Conservation (phyloP, 2,113 vertebrate genomes). For the Gallinago media region DNA sequence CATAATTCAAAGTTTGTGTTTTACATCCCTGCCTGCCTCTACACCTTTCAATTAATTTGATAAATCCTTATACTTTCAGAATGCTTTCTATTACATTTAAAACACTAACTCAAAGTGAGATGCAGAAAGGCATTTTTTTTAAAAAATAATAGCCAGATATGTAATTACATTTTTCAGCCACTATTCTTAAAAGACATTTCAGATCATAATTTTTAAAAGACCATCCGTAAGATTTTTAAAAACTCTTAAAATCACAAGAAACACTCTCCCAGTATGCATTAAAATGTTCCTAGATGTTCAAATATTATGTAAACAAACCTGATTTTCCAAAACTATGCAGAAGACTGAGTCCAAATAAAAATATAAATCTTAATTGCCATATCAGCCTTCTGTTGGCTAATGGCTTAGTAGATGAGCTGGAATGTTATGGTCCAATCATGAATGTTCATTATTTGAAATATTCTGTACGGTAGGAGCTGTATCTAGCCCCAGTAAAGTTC, state of each 20-base stretch:
- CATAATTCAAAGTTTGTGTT: neutral
- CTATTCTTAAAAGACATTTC: slow-evolving; percentile 39
- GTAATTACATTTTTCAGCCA: neutral
- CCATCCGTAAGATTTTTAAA: slow-evolving; percentile 60
- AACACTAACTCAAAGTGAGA: slow-evolving; percentile 23
- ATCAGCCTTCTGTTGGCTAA: slow-evolving; percentile 13
- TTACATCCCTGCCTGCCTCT: neutral
- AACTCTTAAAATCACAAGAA: slow-evolving; percentile 71
- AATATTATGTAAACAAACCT: slow-evolving; percentile 64
- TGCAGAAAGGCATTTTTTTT: neutral
- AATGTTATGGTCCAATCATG: slow-evolving; percentile 67
- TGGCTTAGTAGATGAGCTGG: slow-evolving; percentile 18
- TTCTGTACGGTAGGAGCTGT: slow-evolving; percentile 82
- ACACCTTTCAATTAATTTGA: neutral
- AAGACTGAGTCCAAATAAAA: slow-evolving; percentile 68
- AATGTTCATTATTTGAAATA: slow-evolving; percentile 81
- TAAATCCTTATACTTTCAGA: slow-evolving; percentile 6
- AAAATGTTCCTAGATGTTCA: slow-evolving; percentile 66
- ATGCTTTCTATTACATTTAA: slow-evolving; percentile 10
- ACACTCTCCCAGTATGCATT: slow-evolving; percentile 59
- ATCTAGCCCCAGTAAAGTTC: slow-evolving; percentile 91
- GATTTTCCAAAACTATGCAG: slow-evolving; percentile 59
- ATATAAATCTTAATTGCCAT: slow-evolving; percentile 50
- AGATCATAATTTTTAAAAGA: slow-evolving; percentile 47
- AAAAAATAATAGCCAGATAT: slow-evolving; percentile 28